These are phyloP conservation scores for Crotalus viridis DNA, from an alignment of 2,113 vertebrate species.

Conservation along the genomic window DNA sequence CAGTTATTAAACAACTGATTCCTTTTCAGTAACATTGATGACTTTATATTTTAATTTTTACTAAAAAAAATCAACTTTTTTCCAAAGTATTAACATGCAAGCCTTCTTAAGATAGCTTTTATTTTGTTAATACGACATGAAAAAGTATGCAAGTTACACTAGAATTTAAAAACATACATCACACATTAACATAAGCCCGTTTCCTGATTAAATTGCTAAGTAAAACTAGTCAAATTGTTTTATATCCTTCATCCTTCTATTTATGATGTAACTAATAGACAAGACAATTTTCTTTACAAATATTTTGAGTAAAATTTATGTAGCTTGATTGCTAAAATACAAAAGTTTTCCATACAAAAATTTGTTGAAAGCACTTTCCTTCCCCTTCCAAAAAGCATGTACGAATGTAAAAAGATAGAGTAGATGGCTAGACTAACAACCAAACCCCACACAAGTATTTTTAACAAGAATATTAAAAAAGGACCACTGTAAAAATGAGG, in stretches of 20 bases:
- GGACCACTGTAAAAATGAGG: slow-evolving; percentile 48
- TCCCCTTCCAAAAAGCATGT: slow-evolving; percentile 68
- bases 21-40: neutral
- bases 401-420: slow-evolving; percentile 59
- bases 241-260: slow-evolving; percentile 53
- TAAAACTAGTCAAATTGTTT: slow-evolving; percentile 52
- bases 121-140: slow-evolving; percentile 64
- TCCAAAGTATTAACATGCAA: slow-evolving; percentile 47
- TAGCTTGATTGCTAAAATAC: slow-evolving; percentile 56
- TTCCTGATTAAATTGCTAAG: slow-evolving; percentile 49
- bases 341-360: slow-evolving; percentile 66
- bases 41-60: neutral
- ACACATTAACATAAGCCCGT: slow-evolving; percentile 42
- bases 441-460: slow-evolving; percentile 60
- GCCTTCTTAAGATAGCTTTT: slow-evolving; percentile 59
- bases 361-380: slow-evolving; percentile 51
- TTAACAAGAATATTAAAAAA: slow-evolving; percentile 59
- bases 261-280: slow-evolving; percentile 43
- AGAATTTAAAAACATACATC: slow-evolving; percentile 66
- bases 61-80: neutral
- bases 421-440: slow-evolving; percentile 53
- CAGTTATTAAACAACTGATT: neutral
- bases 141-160: slow-evolving; percentile 68
- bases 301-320: slow-evolving; percentile 55
- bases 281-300: slow-evolving; percentile 41